Evolutionary conservation across 2,797 vertebrate genomes (phyloP).

Genomic region (Mycteria americana): DNA sequence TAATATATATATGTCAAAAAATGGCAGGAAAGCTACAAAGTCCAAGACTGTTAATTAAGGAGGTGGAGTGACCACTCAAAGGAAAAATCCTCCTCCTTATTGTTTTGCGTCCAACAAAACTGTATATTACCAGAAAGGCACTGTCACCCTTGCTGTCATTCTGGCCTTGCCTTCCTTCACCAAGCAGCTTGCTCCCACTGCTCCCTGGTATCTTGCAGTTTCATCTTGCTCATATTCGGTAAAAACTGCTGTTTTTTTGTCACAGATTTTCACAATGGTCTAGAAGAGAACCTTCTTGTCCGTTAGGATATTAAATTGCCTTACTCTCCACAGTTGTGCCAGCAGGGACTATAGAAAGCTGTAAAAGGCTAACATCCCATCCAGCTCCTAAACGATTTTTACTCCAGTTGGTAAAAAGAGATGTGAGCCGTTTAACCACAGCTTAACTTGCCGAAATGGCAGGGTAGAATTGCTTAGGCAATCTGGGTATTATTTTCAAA

Average conservation of each 20-base stretch:
- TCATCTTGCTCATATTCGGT: background rate
- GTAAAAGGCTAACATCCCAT: background rate
- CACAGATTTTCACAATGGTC: background rate
- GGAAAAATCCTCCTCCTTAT: background rate
- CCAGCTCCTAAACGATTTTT: background rate
- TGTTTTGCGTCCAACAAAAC: background rate
- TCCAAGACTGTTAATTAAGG: background rate
- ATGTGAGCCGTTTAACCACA: rapidly evolving
- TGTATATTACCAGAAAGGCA: rapidly evolving
- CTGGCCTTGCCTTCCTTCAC: background rate
- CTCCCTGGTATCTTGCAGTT: background rate
- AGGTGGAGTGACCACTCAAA: background rate
- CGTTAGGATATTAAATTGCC: background rate
- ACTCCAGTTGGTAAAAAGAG: background rate
- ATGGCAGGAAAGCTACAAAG: background rate
- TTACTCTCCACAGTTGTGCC: background rate
- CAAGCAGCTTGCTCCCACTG: background rate
- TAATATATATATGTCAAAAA: no score
- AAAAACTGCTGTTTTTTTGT: background rate
- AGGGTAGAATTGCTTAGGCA: background rate
- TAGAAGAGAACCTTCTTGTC: background rate
- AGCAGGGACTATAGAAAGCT: background rate
- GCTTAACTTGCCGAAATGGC: background rate
- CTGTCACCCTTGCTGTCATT: background rate
- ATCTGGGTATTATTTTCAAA: background rate